Evolutionary conservation across 1,140 invertebrate species (phyloP), one percentile per base, ranked within the genome.

Genomic region (Phthorimaea operculella): DNA sequence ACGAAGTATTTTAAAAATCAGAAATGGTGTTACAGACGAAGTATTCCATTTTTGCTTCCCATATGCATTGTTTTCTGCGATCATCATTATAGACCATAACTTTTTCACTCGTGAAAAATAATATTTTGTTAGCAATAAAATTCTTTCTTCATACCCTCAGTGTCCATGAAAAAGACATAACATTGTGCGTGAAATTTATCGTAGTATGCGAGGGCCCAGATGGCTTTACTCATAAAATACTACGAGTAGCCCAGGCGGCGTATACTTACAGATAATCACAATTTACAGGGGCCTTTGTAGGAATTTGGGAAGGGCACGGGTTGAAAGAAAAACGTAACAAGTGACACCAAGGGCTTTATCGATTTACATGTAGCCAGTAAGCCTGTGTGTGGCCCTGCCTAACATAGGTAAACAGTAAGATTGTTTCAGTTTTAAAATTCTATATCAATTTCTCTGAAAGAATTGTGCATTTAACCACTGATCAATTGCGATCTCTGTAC

Each of bases 221-320:
- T 82, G 79, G 76, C 76, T 77, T 69, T 69, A 56, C 79, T 79
- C 76, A 75, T 82, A 82, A 82, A 82, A 82, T 79, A 82, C 72
- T 48, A 70, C 66, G 72, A 80, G 77, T 78, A 72, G 72, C 66
- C 72, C 69, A 73, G 72, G 70, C 73, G 66, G 65, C 77, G 60
- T 74, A 68, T 78, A 79, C 76, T 82, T 69, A 73, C 76, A 74
- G 73, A 72, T 78, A 76, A 78, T 78, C 73, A 78, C 73, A 71
- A 78, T 76, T 78, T 79, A 82, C 79, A 71, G 69, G 66, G 68
- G 67, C 68, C 63, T 71, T 76, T 68, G 62, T 57, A 52, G 53
- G 58, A 76, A 72, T 76, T 74, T 64, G 21, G 21, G 21, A 28
- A 28, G 60, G 63, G 39, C 11, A 15, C 11, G 11, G 1, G 39